Evolutionary conservation across 2,888 invertebrate species (phyloP).

Genomic region (Acrobeloides nanus): DNA sequence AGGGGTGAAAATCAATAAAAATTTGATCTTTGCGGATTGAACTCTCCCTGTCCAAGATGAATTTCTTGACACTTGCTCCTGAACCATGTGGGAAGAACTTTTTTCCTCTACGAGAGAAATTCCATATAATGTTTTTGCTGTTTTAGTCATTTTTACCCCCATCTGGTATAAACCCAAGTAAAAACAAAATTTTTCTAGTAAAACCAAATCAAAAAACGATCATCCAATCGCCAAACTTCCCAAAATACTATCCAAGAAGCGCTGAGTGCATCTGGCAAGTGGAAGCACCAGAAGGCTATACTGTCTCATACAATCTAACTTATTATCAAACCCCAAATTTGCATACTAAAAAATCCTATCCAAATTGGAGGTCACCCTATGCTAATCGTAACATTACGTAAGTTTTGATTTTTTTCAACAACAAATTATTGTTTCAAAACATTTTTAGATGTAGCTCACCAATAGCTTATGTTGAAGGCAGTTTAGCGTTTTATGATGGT

Average conservation of each 20-base stretch:
- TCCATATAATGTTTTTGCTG: too few relatives aligned
- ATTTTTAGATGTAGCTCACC: constrained; percentile 16
- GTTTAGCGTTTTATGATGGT: constrained; percentile 17
- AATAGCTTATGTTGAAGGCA: constrained; percentile 22
- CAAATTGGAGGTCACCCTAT: neutral
- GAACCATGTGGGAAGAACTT: too few relatives aligned
- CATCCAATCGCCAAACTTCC: constrained; percentile 33
- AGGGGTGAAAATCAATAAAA: too few relatives aligned
- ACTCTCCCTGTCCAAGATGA: too few relatives aligned
- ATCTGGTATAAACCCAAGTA: neutral
- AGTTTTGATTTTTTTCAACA: neutral
- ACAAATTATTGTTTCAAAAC: neutral
- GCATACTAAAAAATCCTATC: neutral
- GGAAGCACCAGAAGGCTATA: constrained; percentile 34
- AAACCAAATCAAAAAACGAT: constrained; percentile 3
- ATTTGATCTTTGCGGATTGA: too few relatives aligned
- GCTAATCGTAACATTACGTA: constrained; percentile 5
- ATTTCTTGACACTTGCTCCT: too few relatives aligned
- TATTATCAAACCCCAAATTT: constrained; percentile 17
- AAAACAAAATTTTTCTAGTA: constrained; percentile 16
- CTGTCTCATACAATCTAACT: constrained; percentile 23
- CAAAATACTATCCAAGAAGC: constrained; percentile 31
- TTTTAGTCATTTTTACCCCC: too few relatives aligned
- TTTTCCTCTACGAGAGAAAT: too few relatives aligned
- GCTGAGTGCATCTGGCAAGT: constrained; percentile 36